Percentiles rank a stretch among this genome's conserved stretches.
Evolutionary conservation across 2,888 invertebrate genomes (phyloP).

Genomic region (Aphelenchoides bicaudatus): DNA sequence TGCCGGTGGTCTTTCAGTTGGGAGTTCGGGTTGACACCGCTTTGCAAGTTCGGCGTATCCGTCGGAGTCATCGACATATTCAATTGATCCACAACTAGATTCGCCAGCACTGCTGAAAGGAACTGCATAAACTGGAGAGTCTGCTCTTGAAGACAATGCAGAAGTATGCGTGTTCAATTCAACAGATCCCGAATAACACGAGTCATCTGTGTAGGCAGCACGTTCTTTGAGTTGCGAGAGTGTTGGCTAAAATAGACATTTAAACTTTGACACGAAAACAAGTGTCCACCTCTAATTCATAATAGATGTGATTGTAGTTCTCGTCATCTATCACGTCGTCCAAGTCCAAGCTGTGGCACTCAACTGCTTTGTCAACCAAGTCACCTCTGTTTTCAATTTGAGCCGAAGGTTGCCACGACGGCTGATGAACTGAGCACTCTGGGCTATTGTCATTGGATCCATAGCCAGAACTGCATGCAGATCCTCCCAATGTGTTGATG

Average conservation of each 20-base stretch:
- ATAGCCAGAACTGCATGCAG: slow-evolving; percentile 36
- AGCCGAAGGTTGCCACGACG: slow-evolving; percentile 36
- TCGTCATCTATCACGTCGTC: slow-evolving; percentile 20
- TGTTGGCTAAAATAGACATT: neutral
- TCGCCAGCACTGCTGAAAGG: slow-evolving; percentile 14
- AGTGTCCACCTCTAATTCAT: slow-evolving; percentile 33
- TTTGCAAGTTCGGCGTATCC: slow-evolving; percentile 14
- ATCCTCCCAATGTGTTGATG: slow-evolving; percentile 35
- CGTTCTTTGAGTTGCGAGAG: neutral
- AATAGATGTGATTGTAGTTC: slow-evolving; percentile 33
- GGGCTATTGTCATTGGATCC: slow-evolving; percentile 28
- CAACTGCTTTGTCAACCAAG: slow-evolving; percentile 30
- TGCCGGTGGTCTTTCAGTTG: slow-evolving; percentile 1
- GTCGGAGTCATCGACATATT: slow-evolving; percentile 19
- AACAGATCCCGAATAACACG: slow-evolving; percentile 18
- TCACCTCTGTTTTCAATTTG: slow-evolving; percentile 21
- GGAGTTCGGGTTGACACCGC: slow-evolving; percentile 10
- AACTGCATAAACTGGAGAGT: slow-evolving; percentile 24
- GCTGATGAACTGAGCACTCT: slow-evolving; percentile 38
- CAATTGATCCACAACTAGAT: slow-evolving; percentile 15
- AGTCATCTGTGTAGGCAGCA: neutral
- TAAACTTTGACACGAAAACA: neutral
- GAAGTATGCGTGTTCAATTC: neutral
- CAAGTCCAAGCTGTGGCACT: slow-evolving; percentile 14
- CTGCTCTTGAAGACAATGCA: slow-evolving; percentile 20